Conservation (phyloP, 1,140 invertebrate genomes). For the Chrysoperla carnea region DNA sequence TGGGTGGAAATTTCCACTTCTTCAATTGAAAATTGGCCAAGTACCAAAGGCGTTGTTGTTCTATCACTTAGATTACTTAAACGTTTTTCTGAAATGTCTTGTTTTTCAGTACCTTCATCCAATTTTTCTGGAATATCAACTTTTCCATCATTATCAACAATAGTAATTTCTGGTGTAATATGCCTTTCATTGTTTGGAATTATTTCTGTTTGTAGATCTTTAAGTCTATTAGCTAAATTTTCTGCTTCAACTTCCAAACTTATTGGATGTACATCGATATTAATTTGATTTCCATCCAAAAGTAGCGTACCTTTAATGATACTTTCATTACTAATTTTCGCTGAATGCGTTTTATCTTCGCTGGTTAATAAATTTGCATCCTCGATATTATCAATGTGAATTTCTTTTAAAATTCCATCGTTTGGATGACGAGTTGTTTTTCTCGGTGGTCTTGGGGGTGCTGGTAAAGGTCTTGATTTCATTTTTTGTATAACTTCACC, state of each 20-base stretch:
- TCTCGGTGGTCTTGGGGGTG: slow-evolving; percentile 58
- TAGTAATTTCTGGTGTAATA: slow-evolving; percentile 5
- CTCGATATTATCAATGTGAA: background rate
- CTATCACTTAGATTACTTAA: slow-evolving; percentile 3
- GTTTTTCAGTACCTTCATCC: background rate
- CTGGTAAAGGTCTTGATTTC: slow-evolving; percentile 60
- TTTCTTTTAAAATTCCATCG: slow-evolving; percentile 9
- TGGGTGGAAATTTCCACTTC: slow-evolving; percentile 62
- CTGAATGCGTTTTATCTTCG: slow-evolving; percentile 5
- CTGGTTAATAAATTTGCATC: background rate
- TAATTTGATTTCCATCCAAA: background rate
- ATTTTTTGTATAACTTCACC: slow-evolving; percentile 58
- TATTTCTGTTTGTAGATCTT: slow-evolving; percentile 17
- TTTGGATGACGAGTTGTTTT: slow-evolving; percentile 25
- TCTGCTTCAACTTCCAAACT: too few relatives aligned
- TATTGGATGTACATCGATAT: background rate
- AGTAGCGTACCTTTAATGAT: background rate
- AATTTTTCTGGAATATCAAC: background rate
- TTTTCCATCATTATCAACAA: slow-evolving; percentile 5
- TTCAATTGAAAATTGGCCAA: slow-evolving; percentile 12
- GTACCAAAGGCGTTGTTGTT: slow-evolving; percentile 11
- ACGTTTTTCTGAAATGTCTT: slow-evolving; percentile 7
- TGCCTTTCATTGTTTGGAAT: slow-evolving; percentile 18
- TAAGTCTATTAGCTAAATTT: slow-evolving; percentile 8
- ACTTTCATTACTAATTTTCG: slow-evolving; percentile 3